Evolutionary conservation across 2,797 vertebrate genomes (phyloP).

Genomic region (Pogoniulus pusillus): DNA sequence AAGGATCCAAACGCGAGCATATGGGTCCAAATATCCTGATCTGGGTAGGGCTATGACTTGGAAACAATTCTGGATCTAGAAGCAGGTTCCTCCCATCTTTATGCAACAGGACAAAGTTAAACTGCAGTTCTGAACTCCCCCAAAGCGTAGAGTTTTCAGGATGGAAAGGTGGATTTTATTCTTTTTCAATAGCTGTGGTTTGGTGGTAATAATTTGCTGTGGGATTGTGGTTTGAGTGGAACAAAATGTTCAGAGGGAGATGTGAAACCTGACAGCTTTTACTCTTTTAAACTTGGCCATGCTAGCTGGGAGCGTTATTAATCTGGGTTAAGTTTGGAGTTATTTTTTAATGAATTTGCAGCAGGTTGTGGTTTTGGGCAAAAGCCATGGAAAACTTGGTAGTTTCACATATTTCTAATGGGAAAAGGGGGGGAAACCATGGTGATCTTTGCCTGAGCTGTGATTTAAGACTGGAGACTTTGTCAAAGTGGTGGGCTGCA

Average conservation of each 20-base stretch:
- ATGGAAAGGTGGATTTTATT: constrained; percentile 25
- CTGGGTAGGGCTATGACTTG: constrained; percentile 38
- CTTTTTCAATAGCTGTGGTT: not conserved
- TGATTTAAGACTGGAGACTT: constrained; percentile 3
- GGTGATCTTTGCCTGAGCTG: not conserved
- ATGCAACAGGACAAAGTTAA: constrained; percentile 22
- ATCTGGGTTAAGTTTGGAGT: constrained; percentile 23
- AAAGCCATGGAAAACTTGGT: constrained; percentile 30
- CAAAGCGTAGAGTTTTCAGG: not conserved
- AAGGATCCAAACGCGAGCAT: constrained; percentile 28
- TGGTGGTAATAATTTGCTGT: not conserved
- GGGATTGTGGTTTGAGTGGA: constrained; percentile 7
- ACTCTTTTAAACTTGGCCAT: constrained; percentile 13
- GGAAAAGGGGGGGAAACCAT: not conserved
- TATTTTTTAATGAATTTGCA: constrained; percentile 36
- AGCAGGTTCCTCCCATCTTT: constrained; percentile 58
- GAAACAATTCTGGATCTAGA: constrained; percentile 36
- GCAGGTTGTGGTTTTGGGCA: constrained; percentile 38
- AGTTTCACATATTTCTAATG: constrained; percentile 15
- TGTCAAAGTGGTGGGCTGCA: not conserved
- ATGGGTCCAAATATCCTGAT: not conserved
- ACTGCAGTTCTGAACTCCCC: not conserved
- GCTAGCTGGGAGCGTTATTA: not conserved
- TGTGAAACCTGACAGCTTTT: not conserved
- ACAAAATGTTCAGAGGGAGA: constrained; percentile 31